A percentile compares a stretch with the other conserved stretches of the same genome.
Conservation (phyloP, 2,888 invertebrate species). For the Cerastoderma edule region DNA sequence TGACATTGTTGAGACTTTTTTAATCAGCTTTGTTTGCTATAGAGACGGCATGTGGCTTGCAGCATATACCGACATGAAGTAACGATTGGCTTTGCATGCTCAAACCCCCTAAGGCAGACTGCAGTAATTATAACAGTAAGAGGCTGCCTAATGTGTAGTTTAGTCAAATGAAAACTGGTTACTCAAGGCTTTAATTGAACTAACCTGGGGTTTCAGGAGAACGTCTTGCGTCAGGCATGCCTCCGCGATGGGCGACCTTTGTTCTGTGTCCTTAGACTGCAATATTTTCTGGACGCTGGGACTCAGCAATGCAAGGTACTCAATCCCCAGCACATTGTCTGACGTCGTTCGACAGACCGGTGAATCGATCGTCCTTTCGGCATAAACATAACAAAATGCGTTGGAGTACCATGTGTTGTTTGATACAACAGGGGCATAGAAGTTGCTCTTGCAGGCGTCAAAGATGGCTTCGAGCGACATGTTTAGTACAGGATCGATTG, state of each 20-base stretch:
- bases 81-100: too few species aligned
- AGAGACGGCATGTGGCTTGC: too few species aligned
- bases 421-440: not conserved
- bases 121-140: too few species aligned
- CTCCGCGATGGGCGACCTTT: too few species aligned
- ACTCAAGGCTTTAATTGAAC: not conserved
- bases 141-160: too few species aligned
- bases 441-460: not conserved
- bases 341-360: not conserved
- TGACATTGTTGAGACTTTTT: too few species aligned
- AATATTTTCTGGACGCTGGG: not conserved
- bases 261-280: not conserved
- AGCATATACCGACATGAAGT: too few species aligned
- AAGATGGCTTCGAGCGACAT: not conserved
- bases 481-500: too few species aligned
- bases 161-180: not conserved
- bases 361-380: not conserved
- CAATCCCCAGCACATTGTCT: not conserved
- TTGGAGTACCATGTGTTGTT: not conserved
- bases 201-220: not conserved
- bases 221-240: not conserved
- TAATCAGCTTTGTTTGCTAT: too few species aligned
- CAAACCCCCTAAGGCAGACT: too few species aligned
- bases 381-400: slow-evolving; percentile 1
- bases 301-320: not conserved